Evolutionary conservation across 64 coral and sea anemone genomes (phyloP).

Genomic region (Pocillopora damicornis): DNA sequence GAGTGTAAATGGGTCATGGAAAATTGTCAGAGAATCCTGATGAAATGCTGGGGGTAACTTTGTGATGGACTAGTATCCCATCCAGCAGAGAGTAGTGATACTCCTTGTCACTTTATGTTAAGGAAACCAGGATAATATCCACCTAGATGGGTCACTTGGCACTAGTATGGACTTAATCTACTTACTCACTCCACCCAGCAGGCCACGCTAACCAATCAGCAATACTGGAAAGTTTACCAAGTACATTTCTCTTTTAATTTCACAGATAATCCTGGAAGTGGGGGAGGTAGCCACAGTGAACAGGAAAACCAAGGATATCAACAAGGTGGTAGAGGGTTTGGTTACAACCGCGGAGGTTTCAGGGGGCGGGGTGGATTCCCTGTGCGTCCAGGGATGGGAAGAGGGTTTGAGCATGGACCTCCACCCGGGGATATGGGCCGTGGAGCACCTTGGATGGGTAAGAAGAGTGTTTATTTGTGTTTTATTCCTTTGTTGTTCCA

Average conservation of each 20-base stretch:
- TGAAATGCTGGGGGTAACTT: too few species aligned
- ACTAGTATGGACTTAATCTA: too few species aligned
- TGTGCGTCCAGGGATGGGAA: conserved; percentile 75
- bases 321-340: conserved; percentile 55
- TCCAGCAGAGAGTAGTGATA: too few species aligned
- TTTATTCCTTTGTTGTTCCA: not conserved
- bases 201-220: too few species aligned
- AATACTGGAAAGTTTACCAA: not conserved
- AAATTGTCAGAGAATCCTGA: too few species aligned
- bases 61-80: too few species aligned
- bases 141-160: too few species aligned
- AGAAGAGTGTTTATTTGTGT: conserved; percentile 1
- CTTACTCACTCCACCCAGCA: too few species aligned
- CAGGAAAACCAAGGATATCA: conserved; percentile 34
- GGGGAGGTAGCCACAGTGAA: not conserved
- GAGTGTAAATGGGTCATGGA: too few species aligned
- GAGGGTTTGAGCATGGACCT: conserved; percentile 79
- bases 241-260: not conserved
- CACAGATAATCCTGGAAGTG: not conserved
- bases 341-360: conserved; percentile 69
- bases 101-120: too few species aligned
- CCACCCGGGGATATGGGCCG: conserved; percentile 71
- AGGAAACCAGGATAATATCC: not conserved
- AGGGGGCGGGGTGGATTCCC: conserved; percentile 69
- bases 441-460: conserved; percentile 94